A percentile compares a stretch with the other conserved stretches of the same genome.
phyloP scores from a whole-genome alignment of 2,113 vertebrate species.

The Bothrops jararaca region DNA sequence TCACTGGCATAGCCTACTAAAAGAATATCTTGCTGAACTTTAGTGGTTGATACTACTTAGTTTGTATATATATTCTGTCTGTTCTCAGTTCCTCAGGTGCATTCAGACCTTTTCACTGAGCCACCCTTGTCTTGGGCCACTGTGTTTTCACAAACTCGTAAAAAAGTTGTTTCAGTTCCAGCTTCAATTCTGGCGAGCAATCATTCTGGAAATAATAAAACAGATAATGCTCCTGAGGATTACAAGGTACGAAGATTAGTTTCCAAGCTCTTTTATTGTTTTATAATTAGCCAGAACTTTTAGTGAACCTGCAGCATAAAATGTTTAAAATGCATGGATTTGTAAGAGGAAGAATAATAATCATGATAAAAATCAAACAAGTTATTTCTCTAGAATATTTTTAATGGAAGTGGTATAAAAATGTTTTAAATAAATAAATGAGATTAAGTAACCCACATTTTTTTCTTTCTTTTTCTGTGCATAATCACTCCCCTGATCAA shows the following conservation, averaged over 20 bases:
- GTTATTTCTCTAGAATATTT: background rate
- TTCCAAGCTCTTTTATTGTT: background rate
- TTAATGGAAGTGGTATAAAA: background rate
- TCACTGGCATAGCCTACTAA: background rate
- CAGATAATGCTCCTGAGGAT: constrained; percentile 21
- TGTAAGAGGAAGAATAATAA: background rate
- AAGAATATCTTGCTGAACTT: background rate
- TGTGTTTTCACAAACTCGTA: constrained; percentile 57
- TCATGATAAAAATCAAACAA: background rate
- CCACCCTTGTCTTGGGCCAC: constrained; percentile 54
- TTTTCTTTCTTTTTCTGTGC: background rate
- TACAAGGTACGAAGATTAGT: constrained; percentile 55
- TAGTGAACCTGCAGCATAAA: background rate
- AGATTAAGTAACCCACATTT: background rate
- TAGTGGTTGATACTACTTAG: constrained; percentile 21
- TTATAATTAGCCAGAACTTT: background rate
- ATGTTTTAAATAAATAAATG: background rate
- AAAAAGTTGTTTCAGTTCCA: constrained; percentile 51
- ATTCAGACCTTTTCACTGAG: constrained; percentile 62
- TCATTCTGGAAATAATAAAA: constrained; percentile 47
- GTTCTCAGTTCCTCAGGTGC: constrained; percentile 51
- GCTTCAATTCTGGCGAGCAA: constrained; percentile 40
- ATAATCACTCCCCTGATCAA: background rate
- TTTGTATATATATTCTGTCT: constrained; percentile 40
- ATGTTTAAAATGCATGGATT: background rate